phyloP scores from a whole-genome alignment of 2,113 vertebrate species.

The Pristiophorus japonicus region DNA sequence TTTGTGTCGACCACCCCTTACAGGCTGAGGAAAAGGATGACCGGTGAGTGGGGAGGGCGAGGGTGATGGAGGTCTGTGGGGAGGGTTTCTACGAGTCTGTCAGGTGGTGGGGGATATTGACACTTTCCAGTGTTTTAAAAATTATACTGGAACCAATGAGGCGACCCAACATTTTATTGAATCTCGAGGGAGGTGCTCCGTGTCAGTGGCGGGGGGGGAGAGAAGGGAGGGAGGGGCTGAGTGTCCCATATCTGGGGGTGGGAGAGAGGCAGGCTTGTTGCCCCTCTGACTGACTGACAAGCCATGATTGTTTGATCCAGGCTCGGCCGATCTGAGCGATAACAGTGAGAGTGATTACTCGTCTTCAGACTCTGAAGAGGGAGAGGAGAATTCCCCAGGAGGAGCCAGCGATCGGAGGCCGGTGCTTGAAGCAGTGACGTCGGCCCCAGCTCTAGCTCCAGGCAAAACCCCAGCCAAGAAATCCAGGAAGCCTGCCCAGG shows the following conservation, averaged over 20 bases:
- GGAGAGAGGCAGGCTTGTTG: not conserved
- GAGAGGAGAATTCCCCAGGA: not conserved
- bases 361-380: not conserved
- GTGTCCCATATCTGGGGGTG: not conserved
- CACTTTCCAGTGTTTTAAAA: not conserved
- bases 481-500: not conserved
- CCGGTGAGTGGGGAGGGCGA: not conserved
- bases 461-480: not conserved
- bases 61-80: no score
- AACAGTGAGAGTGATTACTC: constrained; percentile 2
- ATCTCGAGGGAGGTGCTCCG: not conserved
- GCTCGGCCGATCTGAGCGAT: not conserved
- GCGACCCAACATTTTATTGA: not conserved
- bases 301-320: not conserved
- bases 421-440: not conserved
- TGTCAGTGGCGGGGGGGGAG: not conserved
- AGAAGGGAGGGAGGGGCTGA: not conserved
- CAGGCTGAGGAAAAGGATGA: constrained; percentile 17
- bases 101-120: not conserved
- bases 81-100: no score
- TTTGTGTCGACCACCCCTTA: not conserved
- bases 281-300: not conserved
- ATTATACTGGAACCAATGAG: not conserved
- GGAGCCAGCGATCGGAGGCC: not conserved
- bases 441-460: not conserved